Percentiles rank a stretch among this genome's conserved stretches.
Evolutionary conservation across 2,888 invertebrate species (phyloP).

Genomic region (Laothoe populi): DNA sequence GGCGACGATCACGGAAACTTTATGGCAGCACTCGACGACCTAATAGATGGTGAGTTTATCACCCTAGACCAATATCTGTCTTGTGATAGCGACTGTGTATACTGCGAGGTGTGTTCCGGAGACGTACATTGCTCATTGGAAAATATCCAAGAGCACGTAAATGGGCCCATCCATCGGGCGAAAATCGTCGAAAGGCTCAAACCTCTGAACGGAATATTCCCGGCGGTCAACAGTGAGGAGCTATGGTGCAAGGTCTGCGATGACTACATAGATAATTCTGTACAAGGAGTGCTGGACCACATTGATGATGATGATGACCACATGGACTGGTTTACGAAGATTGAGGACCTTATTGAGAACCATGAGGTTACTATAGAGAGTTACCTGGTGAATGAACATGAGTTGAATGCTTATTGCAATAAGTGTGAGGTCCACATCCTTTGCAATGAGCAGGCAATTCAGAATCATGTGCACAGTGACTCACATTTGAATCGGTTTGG

Average conservation of each 20-base stretch:
- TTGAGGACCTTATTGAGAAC: constrained; percentile 59
- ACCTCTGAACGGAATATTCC: constrained; percentile 61
- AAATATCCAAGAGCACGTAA: constrained; percentile 62
- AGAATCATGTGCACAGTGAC: constrained; percentile 59
- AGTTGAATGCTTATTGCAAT: constrained; percentile 59
- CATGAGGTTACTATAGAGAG: constrained; percentile 56
- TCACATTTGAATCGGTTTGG: constrained; percentile 49
- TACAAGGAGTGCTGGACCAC: constrained; percentile 52
- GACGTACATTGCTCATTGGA: constrained; percentile 52
- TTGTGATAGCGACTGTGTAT: constrained; percentile 56
- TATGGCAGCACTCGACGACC: constrained; percentile 62
- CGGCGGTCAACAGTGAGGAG: constrained; percentile 53
- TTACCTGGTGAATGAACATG: constrained; percentile 56
- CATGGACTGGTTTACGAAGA: constrained; percentile 61
- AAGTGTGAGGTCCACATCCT: constrained; percentile 57
- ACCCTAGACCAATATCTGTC: constrained; percentile 57
- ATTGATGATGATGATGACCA: constrained; percentile 62
- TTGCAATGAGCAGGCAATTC: constrained; percentile 53
- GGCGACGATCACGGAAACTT: constrained; percentile 61
- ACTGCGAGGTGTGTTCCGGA: constrained; percentile 60
- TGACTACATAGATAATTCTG: constrained; percentile 54
- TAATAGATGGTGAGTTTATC: constrained; percentile 65
- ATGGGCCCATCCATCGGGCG: constrained; percentile 54
- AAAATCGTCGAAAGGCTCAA: constrained; percentile 60
- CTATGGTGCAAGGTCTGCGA: constrained; percentile 68